These are phyloP conservation scores for Epinotia bilunana DNA, from an alignment of 2,888 invertebrate species.

Conservation along the genomic window DNA sequence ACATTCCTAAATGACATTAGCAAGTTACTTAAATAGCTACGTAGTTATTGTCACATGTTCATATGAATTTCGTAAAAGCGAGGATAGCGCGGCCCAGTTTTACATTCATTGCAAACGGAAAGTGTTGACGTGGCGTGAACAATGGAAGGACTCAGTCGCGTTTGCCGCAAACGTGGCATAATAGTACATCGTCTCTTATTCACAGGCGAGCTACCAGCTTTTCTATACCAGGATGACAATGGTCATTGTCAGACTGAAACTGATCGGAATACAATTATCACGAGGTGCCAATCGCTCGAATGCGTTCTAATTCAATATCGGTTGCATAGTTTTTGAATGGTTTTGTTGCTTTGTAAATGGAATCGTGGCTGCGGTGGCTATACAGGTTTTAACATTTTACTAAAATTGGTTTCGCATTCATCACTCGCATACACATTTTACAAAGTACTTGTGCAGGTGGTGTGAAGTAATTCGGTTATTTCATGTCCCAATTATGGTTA, in stretches of 20 bases:
- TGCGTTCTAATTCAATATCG: slow-evolving; percentile 43
- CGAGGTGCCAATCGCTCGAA: slow-evolving; percentile 41
- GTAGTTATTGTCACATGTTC: slow-evolving; percentile 28
- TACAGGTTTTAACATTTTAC: neutral
- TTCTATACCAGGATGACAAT: slow-evolving; percentile 31
- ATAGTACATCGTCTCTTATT: slow-evolving; percentile 38
- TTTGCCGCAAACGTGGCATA: slow-evolving; percentile 18
- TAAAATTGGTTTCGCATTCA: slow-evolving; percentile 4
- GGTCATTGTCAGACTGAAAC: slow-evolving; percentile 29
- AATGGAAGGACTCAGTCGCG: slow-evolving; percentile 36
- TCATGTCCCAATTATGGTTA: neutral
- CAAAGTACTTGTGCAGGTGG: neutral
- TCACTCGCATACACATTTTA: neutral
- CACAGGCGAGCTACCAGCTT: slow-evolving; percentile 26
- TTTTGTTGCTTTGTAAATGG: slow-evolving; percentile 16
- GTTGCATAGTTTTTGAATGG: slow-evolving; percentile 36
- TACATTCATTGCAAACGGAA: slow-evolving; percentile 35
- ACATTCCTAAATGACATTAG: slow-evolving; percentile 16
- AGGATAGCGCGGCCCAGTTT: slow-evolving; percentile 35
- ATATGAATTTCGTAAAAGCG: slow-evolving; percentile 35
- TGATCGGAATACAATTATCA: slow-evolving; percentile 38
- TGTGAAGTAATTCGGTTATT: neutral
- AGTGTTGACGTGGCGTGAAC: slow-evolving; percentile 39
- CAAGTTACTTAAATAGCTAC: slow-evolving; percentile 16
- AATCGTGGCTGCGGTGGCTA: slow-evolving; percentile 3